A percentile compares a stretch with the other conserved stretches of the same genome.
Evolutionary conservation across 2,888 invertebrate species (phyloP).

Genomic region (Ormyrus labotus): DNA sequence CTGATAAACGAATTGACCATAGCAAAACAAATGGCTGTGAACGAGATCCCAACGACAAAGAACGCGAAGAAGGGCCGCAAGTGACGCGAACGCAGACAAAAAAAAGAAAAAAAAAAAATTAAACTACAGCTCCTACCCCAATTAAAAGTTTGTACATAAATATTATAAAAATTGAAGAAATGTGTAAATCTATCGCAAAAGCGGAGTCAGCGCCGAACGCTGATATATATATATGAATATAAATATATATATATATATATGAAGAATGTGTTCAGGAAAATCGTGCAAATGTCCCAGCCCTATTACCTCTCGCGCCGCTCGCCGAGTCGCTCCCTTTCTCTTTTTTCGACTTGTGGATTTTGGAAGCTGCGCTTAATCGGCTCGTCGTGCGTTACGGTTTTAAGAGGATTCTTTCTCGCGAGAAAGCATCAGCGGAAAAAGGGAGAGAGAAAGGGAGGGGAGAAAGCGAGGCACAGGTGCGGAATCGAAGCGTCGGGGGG

Average conservation of each 20-base stretch:
- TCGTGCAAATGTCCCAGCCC: conserved; percentile 37
- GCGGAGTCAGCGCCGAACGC: not conserved
- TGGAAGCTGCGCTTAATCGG: not conserved
- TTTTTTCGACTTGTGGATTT: not conserved
- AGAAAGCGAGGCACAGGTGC: not conserved
- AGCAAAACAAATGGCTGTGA: conserved; percentile 58
- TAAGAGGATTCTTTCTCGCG: too few species aligned
- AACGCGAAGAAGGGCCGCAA: conserved; percentile 39
- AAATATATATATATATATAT: not conserved
- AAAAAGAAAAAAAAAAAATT: not conserved
- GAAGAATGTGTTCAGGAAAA: conserved; percentile 54
- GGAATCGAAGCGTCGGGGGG: not conserved
- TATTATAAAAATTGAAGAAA: not conserved
- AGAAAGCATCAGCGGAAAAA: not conserved
- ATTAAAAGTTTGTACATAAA: conserved; percentile 39
- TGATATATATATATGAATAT: not conserved
- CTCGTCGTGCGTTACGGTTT: not conserved
- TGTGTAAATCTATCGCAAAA: conserved; percentile 16
- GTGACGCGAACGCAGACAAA: conserved; percentile 9
- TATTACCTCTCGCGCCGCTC: conserved; percentile 21
- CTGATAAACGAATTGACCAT: conserved; percentile 47
- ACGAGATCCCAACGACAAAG: conserved; percentile 51
- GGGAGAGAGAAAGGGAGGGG: not conserved
- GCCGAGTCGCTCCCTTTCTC: not conserved
- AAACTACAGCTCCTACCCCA: not conserved